Percentiles rank a stretch among this genome's conserved stretches.
Conservation (phyloP, 2,797 vertebrate species). For the Serranus cabrilla region DNA sequence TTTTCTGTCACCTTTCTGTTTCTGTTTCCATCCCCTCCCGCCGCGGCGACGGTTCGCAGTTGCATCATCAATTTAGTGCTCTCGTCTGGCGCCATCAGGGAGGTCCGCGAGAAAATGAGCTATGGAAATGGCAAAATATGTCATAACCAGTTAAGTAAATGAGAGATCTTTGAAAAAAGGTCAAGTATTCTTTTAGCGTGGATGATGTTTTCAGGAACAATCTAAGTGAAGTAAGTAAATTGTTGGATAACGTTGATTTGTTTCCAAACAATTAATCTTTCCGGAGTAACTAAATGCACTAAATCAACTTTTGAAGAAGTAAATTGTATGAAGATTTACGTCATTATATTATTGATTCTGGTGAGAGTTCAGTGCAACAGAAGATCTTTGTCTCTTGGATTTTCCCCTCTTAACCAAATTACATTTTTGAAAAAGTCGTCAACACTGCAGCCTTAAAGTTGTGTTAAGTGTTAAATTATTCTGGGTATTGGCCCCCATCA, state of each 20-base stretch:
- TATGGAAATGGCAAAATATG: conserved; percentile 1
- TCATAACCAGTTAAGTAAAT: background rate
- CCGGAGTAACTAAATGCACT: background rate
- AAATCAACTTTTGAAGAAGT: background rate
- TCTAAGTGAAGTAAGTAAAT: background rate
- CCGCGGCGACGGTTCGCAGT: conserved; percentile 1
- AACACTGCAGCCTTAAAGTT: background rate
- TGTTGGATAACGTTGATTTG: background rate
- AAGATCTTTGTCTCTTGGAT: background rate
- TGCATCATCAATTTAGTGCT: conserved; percentile 27
- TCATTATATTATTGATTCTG: background rate
- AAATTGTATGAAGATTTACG: background rate
- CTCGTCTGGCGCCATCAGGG: conserved; percentile 2
- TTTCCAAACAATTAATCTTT: background rate
- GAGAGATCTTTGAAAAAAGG: background rate
- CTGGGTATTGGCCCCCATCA: no score
- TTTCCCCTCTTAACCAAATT: background rate
- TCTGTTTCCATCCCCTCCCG: conserved; percentile 30
- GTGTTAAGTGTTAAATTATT: no score
- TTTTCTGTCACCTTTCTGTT: conserved; percentile 32
- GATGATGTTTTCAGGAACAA: background rate
- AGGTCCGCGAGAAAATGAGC: conserved; percentile 7
- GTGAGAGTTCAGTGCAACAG: no score
- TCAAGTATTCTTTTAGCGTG: background rate
- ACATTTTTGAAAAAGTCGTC: background rate